Evolutionary conservation across 2,888 invertebrate genomes (phyloP), one percentile per base, ranked within the genome.

Genomic region (Heliconius hortense): DNA sequence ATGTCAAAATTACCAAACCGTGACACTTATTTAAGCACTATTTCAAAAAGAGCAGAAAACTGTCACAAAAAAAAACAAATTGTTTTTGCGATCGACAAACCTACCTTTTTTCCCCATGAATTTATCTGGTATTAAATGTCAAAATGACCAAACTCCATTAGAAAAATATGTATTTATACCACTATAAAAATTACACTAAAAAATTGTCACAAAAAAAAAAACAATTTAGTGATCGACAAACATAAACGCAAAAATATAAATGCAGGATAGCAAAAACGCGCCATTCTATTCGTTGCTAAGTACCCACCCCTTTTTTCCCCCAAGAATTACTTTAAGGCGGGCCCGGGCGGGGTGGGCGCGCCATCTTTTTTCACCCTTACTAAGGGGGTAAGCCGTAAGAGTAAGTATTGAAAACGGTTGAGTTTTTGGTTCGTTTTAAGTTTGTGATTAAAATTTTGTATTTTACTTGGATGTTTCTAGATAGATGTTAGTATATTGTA

Each of bases 241-340:
- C 79, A 66, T 48, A 48, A 48, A 21, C 18, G 48, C 48, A 48
- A 48, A 79, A 80, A 78, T 73, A 72, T 79, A 73, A 70, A 79
- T 78, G 75, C 78, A 79, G 81, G 83, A 84, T 80, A 79, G 80
- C 91, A 92, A 92, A 88, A 88, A 90, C 86, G 83, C 82, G 82
- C 86, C 85, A 87, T 85, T 84, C 85, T 89, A 88, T 88, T 86
- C 85, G 91, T 91, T 91, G 90, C 90, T 90, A 91, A 92, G 93
- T 92, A 90, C 88, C 92, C 92, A 87, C 93, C 93, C 93, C 91
- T 91, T 93, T 93, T 93, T 93, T 91, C 90, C 93, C 92, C 91
- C 82, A 93, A 93, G 93, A 94, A 92, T 90, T 88, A 88, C 90
- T 87, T 84, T 89, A 93, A 93, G 93, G 93, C 91, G 92, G 91